These are phyloP conservation scores for Okamejei kenojei DNA, from an alignment of 2,797 vertebrate species.

Conservation along the genomic window DNA sequence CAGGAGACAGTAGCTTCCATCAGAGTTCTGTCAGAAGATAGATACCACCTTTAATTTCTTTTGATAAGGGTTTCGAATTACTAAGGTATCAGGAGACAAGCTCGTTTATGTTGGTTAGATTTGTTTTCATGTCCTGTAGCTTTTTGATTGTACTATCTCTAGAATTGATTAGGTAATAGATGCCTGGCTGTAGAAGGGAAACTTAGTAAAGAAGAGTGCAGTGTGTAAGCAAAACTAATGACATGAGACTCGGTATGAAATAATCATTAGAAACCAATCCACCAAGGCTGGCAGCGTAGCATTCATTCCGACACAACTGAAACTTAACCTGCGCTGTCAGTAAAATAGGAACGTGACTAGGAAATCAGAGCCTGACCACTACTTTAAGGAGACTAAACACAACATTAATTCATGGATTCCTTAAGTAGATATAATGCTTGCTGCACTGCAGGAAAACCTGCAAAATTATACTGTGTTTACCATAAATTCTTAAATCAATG, in stretches of 20 bases:
- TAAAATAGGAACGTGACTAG: conserved; percentile 32
- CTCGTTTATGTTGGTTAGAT: conserved; percentile 6
- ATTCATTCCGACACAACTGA: conserved; percentile 29
- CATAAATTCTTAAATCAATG: background rate
- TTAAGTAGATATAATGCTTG: conserved; percentile 2
- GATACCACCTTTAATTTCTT: background rate
- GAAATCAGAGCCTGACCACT: conserved; percentile 30
- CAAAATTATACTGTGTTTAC: background rate
- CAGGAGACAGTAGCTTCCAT: background rate
- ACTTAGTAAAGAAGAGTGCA: conserved; percentile 1
- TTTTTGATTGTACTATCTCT: conserved; percentile 20
- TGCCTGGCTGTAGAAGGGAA: conserved; percentile 9
- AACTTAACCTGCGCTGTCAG: conserved; percentile 33
- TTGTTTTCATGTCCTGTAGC: background rate
- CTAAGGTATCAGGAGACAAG: background rate
- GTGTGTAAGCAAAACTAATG: conserved; percentile 31
- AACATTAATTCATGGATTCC: background rate
- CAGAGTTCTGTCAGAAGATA: background rate
- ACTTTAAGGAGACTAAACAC: conserved; percentile 31
- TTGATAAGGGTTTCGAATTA: conserved; percentile 19
- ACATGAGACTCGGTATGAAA: conserved; percentile 34
- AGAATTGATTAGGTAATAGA: conserved; percentile 26
- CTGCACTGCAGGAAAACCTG: background rate
- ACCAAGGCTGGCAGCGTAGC: conserved; percentile 5
- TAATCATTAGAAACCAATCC: conserved; percentile 38